Base-by-base conservation (phyloP, 2,888 invertebrate genomes). In the Lingula anatina region DNA sequence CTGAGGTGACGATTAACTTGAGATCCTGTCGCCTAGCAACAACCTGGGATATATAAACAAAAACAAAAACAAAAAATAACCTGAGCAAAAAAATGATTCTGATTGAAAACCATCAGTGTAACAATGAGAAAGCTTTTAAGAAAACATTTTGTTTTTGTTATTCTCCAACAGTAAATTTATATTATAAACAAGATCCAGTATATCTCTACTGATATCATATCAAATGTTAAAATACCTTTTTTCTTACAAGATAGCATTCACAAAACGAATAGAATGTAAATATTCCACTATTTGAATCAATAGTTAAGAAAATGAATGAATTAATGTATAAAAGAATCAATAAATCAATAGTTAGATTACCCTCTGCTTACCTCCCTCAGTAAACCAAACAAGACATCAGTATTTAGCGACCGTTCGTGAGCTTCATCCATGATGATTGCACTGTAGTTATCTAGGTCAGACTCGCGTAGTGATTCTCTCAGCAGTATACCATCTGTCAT, bases 361-460 rank as follows among this genome's bases (percentile, higher is more conserved):
- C n/a, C n/a, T n/a, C 18, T 18, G 55, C 64, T 55, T 66, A 91
- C 91, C 83, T 94, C 93, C 72, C 95, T 80, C 12, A 97, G 81
- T 57, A 97, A 78, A 7, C 99, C 99, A 75, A 99, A 99, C 37
- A 99, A 83, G 46, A 99, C 97, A 75, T 99, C 99, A 0, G 99
- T 99, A 54, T 92, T 96, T 4, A 99, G 83, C 0, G 96, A 96
- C 1, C 99, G 81, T 79, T 99, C 99, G 79, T 99, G 99, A 52
- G 99, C 99, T 80, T 99, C 99, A 78, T 99, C 99, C 99, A 99
- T 99, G 62, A 99, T 97, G 62, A 99, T 83, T 0, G 92, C 96
- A 70, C 93, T 90, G 81, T 99, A 99, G 72, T 93, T 85, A 77
- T 99, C 97, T 57, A 99, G 81, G 78, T 99, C 97, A 0, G 95